phyloP scores from a whole-genome alignment of 2,113 vertebrate species.

The Limnothrissa miodon region DNA sequence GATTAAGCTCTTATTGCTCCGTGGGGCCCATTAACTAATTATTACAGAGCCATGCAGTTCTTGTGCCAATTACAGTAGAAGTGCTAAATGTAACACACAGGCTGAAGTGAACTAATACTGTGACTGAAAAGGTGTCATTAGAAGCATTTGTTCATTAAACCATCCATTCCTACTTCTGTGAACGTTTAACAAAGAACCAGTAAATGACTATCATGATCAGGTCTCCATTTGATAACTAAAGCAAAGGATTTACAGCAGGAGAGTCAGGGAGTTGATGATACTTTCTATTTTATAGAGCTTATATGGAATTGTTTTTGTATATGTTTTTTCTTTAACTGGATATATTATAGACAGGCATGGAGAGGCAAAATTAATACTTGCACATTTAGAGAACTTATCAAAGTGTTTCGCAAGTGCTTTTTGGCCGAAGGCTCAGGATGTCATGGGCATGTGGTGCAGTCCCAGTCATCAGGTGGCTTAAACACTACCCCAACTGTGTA shows the following conservation, averaged over 20 bases:
- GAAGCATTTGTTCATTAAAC: neutral
- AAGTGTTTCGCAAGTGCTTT: neutral
- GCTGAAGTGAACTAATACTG: neutral
- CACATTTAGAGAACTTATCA: neutral
- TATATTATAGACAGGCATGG: neutral
- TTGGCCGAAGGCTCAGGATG: neutral
- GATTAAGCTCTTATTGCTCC: conserved; percentile 14
- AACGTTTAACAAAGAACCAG: neutral
- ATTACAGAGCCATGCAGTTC: neutral
- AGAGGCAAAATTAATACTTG: neutral
- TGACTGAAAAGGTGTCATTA: neutral
- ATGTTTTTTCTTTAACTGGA: too few relatives aligned
- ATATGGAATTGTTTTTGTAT: too few relatives aligned
- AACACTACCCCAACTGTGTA: neutral
- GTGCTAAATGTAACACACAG: neutral
- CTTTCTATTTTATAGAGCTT: neutral
- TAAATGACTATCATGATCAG: neutral
- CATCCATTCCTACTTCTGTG: neutral
- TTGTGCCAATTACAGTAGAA: neutral
- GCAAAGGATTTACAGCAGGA: neutral
- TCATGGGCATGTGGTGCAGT: neutral
- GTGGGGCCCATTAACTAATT: conserved; percentile 27
- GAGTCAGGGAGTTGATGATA: neutral
- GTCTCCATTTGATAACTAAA: neutral
- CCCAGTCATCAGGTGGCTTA: neutral